phyloP scores from a whole-genome alignment of 2,797 vertebrate species.

The Gallirallus australis region DNA sequence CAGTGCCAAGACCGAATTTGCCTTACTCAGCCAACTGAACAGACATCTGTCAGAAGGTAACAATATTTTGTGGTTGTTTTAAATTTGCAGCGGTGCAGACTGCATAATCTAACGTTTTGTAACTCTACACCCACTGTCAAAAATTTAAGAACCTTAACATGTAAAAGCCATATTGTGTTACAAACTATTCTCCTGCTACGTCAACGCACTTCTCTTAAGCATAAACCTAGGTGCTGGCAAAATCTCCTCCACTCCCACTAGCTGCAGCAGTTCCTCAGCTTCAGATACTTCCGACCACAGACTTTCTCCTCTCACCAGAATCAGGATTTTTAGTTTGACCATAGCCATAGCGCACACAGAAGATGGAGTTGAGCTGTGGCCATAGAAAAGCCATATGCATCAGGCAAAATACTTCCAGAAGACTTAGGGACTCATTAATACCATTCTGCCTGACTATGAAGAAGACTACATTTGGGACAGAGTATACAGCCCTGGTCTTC shows the following conservation, averaged over 20 bases:
- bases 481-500: neutral
- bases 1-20: neutral
- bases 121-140: neutral
- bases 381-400: neutral
- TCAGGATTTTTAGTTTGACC: neutral
- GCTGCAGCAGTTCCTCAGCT: neutral
- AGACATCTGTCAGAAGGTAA: neutral
- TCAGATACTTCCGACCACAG: accelerated
- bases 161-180: neutral
- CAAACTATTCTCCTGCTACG: neutral
- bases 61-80: neutral
- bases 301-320: neutral
- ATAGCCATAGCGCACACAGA: neutral
- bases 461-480: neutral
- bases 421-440: neutral
- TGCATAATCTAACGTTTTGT: neutral
- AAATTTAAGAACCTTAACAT: neutral
- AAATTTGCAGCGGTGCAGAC: neutral
- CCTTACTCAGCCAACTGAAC: neutral
- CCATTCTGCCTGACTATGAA: neutral
- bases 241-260: neutral
- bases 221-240: neutral
- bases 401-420: neutral
- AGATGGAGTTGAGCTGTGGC: neutral
- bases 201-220: neutral